These are phyloP conservation scores for Conus ventricosus DNA, from an alignment of 1,140 invertebrate species.

Conservation along the genomic window DNA sequence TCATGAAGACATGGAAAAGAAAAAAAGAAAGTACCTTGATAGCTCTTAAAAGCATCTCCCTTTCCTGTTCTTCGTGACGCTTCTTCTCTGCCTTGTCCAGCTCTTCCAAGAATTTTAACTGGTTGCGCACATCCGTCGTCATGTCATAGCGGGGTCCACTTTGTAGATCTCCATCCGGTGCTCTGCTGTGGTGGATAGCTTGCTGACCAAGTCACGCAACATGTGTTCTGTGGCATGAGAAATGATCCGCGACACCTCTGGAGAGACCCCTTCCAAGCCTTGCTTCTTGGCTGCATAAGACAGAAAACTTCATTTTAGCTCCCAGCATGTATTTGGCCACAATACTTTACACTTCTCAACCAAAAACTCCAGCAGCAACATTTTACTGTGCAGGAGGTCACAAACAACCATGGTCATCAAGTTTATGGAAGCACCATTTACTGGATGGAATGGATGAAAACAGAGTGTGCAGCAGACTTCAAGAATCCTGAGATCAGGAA, in stretches of 20 bases:
- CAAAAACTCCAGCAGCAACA: too few species aligned
- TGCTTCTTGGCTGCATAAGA: conserved; percentile 81
- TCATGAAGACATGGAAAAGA: too few species aligned
- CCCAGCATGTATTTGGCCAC: not conserved
- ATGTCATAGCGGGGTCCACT: conserved; percentile 91
- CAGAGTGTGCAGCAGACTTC: too few species aligned
- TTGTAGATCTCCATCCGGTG: conserved; percentile 91
- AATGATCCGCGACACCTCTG: conserved; percentile 92
- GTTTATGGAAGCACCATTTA: too few species aligned
- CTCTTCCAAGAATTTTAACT: conserved; percentile 97
- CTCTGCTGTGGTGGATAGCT: conserved; percentile 94
- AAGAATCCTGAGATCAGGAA: too few species aligned
- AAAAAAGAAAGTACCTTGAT: conserved; percentile 84
- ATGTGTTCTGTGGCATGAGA: conserved; percentile 97
- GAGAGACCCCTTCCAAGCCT: conserved; percentile 89
- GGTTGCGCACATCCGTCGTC: conserved; percentile 91
- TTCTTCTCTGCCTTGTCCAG: conserved; percentile 95
- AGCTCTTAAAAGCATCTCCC: conserved; percentile 92
- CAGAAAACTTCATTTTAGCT: not conserved
- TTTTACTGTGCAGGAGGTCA: too few species aligned
- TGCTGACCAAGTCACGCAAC: conserved; percentile 93
- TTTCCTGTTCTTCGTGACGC: conserved; percentile 93
- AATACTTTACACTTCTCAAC: too few species aligned
- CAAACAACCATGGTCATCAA: too few species aligned
- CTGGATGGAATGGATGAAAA: too few species aligned